Base-by-base conservation (phyloP, 2,113 vertebrate genomes). In the Pardalotus punctatus region DNA sequence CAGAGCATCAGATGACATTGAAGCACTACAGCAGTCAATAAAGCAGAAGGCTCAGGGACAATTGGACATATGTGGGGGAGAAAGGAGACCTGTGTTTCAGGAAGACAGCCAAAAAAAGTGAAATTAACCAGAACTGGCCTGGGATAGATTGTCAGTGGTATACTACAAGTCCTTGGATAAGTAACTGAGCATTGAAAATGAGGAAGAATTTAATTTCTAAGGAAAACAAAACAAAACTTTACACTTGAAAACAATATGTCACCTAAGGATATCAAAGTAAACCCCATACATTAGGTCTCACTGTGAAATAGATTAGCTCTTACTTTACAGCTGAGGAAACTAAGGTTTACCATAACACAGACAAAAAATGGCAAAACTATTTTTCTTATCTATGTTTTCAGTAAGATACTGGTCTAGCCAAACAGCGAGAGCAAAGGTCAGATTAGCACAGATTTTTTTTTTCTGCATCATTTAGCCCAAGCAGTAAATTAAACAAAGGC, bases 401-500 rank as follows among this genome's bases (percentile, higher is more conserved):
- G 22, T 62, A 83, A 94, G 28, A 50, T 72, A 45, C 71, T 51
- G 29, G 50, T 89, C 93, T 86, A 73, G 42, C 72, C 79, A 95
- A 95, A 84, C 42, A 76, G 31, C 60, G 85, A 83, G 93, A 89
- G 53, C 82, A 91, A 95, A 94, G 78, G 65, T 93, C 89, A 81
- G 81, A 89, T 88, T 88, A 92, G 40, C 72, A 81, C 43, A 0
- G 0, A 58, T 61, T 88, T 94, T 87, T 95, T 86, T 94, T 86
- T 78, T 42, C 85, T 86, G 74, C 85, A 79, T 77, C 70, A 73
- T 89, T 86, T 93, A 88, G 62, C 58, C 60, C 77, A 54, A 81
- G 56, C 24, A 31, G 61, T 88, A 96, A 90, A 91, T 82, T 90
- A 93, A 93, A 94, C 45, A 88, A 61, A 38, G 31, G 53, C 45